Evolutionary conservation across 2,888 invertebrate genomes (phyloP).

Genomic region (Endotricha flammealis): DNA sequence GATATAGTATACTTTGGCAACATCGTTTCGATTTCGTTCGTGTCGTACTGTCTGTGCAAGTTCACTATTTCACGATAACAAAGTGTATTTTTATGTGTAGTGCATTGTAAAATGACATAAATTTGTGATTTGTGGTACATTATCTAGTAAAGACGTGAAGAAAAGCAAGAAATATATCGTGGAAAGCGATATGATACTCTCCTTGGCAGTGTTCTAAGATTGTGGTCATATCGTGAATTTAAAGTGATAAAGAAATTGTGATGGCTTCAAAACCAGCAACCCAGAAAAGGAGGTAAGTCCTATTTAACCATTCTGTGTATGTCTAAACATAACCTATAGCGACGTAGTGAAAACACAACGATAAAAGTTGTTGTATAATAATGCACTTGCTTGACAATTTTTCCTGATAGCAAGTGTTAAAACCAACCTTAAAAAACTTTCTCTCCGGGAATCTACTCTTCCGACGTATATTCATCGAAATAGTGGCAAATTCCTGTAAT

Average conservation of each 20-base stretch:
- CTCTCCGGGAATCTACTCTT: too few species aligned
- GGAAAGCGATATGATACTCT: slow-evolving; percentile 73
- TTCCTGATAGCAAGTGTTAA: too few species aligned
- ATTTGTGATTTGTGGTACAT: slow-evolving; percentile 58
- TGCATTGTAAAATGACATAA: slow-evolving; percentile 71
- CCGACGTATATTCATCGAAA: too few species aligned
- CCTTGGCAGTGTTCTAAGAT: slow-evolving; percentile 79
- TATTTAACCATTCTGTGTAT: slow-evolving; percentile 5
- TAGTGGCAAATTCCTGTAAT: too few species aligned
- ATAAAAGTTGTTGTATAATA: too few species aligned
- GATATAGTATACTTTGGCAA: slow-evolving; percentile 20
- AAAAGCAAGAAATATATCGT: slow-evolving; percentile 44
- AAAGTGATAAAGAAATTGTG: slow-evolving; percentile 51
- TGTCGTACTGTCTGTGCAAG: slow-evolving; percentile 58
- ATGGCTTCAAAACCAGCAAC: slow-evolving; percentile 78
- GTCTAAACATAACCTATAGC: background rate
- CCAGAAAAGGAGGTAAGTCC: slow-evolving; percentile 83
- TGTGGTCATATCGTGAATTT: slow-evolving; percentile 73
- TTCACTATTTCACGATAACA: slow-evolving; percentile 64
- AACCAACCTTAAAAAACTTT: too few species aligned
- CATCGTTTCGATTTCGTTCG: slow-evolving; percentile 35
- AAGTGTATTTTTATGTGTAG: slow-evolving; percentile 64
- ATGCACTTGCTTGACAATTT: too few species aligned
- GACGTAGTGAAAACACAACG: too few species aligned
- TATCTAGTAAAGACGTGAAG: slow-evolving; percentile 43